Percentiles rank a stretch among this genome's conserved stretches.
Conservation (phyloP, 1,140 invertebrate genomes). For the Delia radicum region DNA sequence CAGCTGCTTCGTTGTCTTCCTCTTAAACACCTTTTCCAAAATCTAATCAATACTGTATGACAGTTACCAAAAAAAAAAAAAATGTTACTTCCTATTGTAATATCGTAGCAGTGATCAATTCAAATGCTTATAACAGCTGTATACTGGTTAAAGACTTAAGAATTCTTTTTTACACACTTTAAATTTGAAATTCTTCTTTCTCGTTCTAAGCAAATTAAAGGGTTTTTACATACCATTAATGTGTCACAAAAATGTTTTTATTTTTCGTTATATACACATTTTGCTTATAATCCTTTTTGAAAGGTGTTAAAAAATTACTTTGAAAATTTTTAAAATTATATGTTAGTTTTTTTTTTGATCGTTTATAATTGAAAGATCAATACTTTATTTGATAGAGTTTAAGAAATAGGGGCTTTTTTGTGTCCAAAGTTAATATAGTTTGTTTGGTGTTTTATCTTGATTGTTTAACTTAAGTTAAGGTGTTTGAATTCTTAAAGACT, state of each 20-base stretch:
- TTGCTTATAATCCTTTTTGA: too few relatives aligned
- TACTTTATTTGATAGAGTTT: neutral
- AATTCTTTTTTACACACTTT: too few relatives aligned
- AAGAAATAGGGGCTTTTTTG: neutral
- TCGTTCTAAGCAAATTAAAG: neutral
- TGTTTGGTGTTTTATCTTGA: neutral
- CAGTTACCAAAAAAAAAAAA: too few relatives aligned
- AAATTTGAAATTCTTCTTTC: too few relatives aligned
- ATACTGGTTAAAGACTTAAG: too few relatives aligned
- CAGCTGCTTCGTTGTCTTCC: too few relatives aligned
- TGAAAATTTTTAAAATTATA: neutral
- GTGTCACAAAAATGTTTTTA: neutral
- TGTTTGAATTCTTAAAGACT: neutral
- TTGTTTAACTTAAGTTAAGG: neutral
- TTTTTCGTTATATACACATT: neutral
- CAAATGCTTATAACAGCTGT: too few relatives aligned
- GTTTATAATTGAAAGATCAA: neutral
- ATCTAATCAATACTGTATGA: too few relatives aligned
- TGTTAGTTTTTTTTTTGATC: neutral
- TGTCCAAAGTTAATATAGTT: neutral
- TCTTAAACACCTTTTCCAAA: too few relatives aligned
- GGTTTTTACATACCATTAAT: neutral
- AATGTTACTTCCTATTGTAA: too few relatives aligned
- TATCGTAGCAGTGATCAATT: too few relatives aligned
- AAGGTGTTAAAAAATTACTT: constrained; percentile 13